phyloP scores from a whole-genome alignment of 2,888 invertebrate genomes.

The Biston stratarius region DNA sequence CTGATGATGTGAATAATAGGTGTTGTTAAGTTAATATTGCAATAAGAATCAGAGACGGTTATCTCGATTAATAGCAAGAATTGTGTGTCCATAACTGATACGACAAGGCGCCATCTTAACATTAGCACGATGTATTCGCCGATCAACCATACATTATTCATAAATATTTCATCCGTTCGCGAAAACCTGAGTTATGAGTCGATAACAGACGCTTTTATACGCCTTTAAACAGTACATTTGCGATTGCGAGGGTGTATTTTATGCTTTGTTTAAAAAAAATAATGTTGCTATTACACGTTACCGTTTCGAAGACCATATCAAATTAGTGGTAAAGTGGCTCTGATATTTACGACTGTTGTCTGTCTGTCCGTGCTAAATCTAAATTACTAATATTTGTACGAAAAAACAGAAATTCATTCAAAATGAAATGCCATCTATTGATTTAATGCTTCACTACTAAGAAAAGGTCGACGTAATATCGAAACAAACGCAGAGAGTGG shows the following conservation, averaged over 20 bases:
- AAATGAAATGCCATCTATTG: no score
- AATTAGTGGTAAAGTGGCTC: no score
- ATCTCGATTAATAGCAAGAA: not conserved
- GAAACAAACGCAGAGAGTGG: no score
- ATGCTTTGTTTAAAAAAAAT: slow-evolving; percentile 15
- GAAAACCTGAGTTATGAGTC: slow-evolving; percentile 60
- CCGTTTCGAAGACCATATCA: no score
- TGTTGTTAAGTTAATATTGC: slow-evolving; percentile 9
- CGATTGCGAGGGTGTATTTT: slow-evolving; percentile 17
- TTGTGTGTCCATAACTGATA: slow-evolving; percentile 6
- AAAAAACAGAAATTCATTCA: no score
- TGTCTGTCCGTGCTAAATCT: no score
- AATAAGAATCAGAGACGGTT: slow-evolving; percentile 8
- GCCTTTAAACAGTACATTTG: slow-evolving; percentile 41
- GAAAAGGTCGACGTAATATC: no score
- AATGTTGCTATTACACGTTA: not conserved
- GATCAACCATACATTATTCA: slow-evolving; percentile 66
- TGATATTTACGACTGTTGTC: no score
- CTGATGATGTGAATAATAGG: not conserved
- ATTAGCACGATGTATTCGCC: slow-evolving; percentile 50
- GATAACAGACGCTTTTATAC: slow-evolving; percentile 48
- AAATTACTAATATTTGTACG: no score
- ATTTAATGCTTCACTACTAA: no score
- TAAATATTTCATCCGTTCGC: slow-evolving; percentile 62
- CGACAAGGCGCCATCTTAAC: slow-evolving; percentile 38